Evolutionary conservation across 2,888 invertebrate species (phyloP).

Genomic region (Quadroppia sp.): DNA sequence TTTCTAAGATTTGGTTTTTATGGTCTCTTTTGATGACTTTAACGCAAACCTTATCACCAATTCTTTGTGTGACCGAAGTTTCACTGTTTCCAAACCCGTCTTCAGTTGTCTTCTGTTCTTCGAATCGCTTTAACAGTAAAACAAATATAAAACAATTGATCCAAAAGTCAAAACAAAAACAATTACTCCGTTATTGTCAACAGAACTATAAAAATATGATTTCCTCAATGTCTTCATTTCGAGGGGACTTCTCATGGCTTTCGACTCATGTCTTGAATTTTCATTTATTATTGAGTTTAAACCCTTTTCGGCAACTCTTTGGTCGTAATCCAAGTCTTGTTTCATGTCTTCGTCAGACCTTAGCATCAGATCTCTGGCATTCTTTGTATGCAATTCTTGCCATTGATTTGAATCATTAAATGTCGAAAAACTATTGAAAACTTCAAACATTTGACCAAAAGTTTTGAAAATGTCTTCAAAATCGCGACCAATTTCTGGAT

Average conservation of each 20-base stretch:
- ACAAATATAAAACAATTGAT: too few relatives aligned
- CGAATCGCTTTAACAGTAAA: neutral
- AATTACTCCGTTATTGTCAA: slow-evolving; percentile 16
- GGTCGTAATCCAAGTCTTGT: slow-evolving; percentile 2
- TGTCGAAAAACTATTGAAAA: neutral
- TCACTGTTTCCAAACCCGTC: neutral
- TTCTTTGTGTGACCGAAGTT: slow-evolving; percentile 5
- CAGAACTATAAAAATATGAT: slow-evolving; percentile 18
- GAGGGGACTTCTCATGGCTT: neutral
- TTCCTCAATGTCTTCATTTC: neutral
- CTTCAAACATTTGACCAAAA: neutral
- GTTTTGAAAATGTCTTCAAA: neutral
- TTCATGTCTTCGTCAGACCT: neutral
- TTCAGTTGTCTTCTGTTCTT: slow-evolving; percentile 7
- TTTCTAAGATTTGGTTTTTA: neutral
- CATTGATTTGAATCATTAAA: slow-evolving; percentile 21
- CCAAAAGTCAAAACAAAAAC: too few relatives aligned
- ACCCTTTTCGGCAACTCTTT: neutral
- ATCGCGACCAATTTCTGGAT: neutral
- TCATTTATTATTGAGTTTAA: neutral
- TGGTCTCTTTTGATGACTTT: slow-evolving; percentile 1
- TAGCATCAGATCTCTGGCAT: slow-evolving; percentile 17
- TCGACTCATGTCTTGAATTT: neutral
- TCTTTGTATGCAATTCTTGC: neutral
- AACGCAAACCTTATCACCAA: neutral